Evolutionary conservation across 2,797 vertebrate genomes (phyloP).

Genomic region (Acomys russatus): DNA sequence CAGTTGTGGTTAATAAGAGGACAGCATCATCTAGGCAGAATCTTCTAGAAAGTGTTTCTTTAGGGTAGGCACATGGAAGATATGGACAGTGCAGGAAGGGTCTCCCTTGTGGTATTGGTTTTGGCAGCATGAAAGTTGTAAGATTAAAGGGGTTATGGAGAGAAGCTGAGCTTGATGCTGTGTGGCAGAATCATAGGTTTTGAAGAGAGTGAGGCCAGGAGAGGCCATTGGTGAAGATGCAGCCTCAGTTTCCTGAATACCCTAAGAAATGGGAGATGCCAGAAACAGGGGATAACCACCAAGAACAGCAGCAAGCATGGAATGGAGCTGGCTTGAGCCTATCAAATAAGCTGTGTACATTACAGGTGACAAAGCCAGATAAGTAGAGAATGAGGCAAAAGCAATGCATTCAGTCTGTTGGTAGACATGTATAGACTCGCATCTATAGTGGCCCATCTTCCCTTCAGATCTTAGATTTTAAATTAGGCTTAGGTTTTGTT

Average conservation of each 20-base stretch:
- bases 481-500: constrained; percentile 39
- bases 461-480: background rate
- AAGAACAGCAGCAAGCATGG: background rate
- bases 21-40: background rate
- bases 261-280: background rate
- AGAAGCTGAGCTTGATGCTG: background rate
- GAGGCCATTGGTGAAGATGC: background rate
- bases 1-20: background rate
- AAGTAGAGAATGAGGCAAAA: background rate
- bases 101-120: background rate
- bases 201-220: background rate
- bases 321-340: background rate
- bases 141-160: no score
- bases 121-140: background rate
- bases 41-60: background rate
- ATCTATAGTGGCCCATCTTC: background rate
- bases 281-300: no score
- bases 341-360: background rate
- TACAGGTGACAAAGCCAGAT: background rate
- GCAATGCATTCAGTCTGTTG: background rate
- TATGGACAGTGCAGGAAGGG: background rate
- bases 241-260: background rate
- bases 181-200: background rate
- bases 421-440: background rate
- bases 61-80: background rate